These are phyloP conservation scores for Syngnathus acus DNA, from an alignment of 2,797 vertebrate species.

Conservation along the genomic window DNA sequence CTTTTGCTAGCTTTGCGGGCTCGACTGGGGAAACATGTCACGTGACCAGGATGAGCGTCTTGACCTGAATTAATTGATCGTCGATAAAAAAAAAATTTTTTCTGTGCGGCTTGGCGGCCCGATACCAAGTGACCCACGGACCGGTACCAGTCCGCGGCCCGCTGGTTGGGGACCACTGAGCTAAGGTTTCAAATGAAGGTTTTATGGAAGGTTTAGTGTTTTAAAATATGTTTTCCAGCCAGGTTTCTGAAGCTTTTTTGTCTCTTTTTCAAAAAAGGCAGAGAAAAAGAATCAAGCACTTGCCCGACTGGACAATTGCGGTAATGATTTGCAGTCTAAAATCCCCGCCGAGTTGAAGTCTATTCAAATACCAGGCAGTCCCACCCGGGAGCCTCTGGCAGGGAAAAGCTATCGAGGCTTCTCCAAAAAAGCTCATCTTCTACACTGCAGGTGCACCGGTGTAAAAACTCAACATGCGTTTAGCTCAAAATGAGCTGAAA, in stretches of 20 bases:
- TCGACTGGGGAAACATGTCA: no score
- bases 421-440: constrained; percentile 53
- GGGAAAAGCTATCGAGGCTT: constrained; percentile 31
- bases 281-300: neutral
- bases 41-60: no score
- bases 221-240: neutral
- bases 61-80: no score
- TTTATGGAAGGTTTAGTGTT: neutral
- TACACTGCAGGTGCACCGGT: constrained; percentile 42
- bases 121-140: no score
- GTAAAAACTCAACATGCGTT: constrained; percentile 35
- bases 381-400: constrained; percentile 41
- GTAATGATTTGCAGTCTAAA: constrained; percentile 3
- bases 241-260: neutral
- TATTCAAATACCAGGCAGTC: constrained; percentile 43
- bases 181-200: neutral
- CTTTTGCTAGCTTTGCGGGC: no score
- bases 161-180: neutral
- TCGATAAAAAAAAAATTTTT: no score
- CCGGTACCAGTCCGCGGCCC: no score
- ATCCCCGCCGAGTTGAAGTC: constrained; percentile 13
- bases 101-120: no score
- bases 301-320: neutral
- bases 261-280: neutral
- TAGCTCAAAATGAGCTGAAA: constrained; percentile 48